Evolutionary conservation across 2,888 invertebrate species (phyloP).

Genomic region (Aleiodes leptofemur): DNA sequence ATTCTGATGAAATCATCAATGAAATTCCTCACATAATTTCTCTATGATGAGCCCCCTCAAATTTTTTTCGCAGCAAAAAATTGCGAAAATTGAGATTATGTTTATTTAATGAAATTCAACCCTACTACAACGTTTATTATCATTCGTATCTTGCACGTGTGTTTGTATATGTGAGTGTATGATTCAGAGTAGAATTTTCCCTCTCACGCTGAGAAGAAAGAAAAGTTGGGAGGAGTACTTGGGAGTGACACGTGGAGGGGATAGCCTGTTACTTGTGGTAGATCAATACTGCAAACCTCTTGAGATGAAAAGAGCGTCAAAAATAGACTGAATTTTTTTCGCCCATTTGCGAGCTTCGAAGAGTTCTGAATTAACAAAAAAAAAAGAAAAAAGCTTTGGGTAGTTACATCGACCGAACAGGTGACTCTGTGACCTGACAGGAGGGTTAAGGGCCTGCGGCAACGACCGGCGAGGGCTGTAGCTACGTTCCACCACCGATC

Average conservation of each 20-base stretch:
- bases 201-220: background rate
- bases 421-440: conserved; percentile 21
- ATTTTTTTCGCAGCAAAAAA: background rate
- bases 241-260: conserved; percentile 17
- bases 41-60: background rate
- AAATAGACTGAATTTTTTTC: background rate
- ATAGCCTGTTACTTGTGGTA: background rate
- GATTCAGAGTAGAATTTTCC: conserved; percentile 32
- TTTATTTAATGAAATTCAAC: conserved; percentile 16
- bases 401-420: conserved; percentile 7
- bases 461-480: conserved; percentile 5
- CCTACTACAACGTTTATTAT: conserved; percentile 12
- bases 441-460: conserved; percentile 31
- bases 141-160: conserved; percentile 6
- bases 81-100: conserved; percentile 16
- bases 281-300: conserved; percentile 7
- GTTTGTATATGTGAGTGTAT: conserved; percentile 15
- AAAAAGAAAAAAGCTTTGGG: background rate
- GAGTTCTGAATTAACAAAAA: too few relatives aligned
- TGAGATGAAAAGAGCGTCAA: background rate
- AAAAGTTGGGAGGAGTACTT: too few relatives aligned
- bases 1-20: background rate
- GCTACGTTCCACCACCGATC: conserved; percentile 2
- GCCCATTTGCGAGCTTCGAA: background rate
- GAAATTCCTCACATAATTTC: background rate